phyloP scores from a whole-genome alignment of 2,113 vertebrate species.

The Anseranas semipalmata region DNA sequence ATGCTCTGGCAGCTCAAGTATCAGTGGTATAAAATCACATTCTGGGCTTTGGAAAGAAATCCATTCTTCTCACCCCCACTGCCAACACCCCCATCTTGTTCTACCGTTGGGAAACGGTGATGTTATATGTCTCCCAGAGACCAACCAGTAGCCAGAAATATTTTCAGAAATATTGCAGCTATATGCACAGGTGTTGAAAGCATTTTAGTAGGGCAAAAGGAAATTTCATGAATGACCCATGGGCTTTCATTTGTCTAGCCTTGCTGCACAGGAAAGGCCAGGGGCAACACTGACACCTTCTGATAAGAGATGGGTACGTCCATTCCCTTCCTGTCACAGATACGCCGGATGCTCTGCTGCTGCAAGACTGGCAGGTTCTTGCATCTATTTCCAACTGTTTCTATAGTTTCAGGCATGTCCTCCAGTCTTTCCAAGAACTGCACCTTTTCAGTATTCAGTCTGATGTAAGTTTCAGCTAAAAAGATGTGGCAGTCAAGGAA shows the following conservation, averaged over 20 bases:
- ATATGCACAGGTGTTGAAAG: not conserved
- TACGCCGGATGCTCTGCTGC: not conserved
- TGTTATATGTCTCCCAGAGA: not conserved
- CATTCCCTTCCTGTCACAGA: not conserved
- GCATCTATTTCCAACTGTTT: not conserved
- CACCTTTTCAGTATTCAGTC: not conserved
- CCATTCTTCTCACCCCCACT: not conserved
- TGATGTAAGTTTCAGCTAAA: not conserved
- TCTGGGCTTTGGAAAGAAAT: not conserved
- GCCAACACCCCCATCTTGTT: not conserved
- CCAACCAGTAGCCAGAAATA: not conserved
- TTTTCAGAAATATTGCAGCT: not conserved
- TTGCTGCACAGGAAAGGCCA: not conserved
- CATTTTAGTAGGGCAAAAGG: not conserved
- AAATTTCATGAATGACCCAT: not conserved
- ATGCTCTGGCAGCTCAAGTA: not conserved
- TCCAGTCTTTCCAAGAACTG: not conserved
- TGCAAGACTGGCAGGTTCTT: not conserved
- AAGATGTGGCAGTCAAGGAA: not conserved
- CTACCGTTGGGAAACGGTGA: not conserved
- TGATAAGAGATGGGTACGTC: not conserved
- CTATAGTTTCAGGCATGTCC: not conserved
- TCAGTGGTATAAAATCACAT: not conserved
- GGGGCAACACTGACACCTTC: slow-evolving; percentile 43
- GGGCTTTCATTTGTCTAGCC: not conserved